phyloP scores from a whole-genome alignment of 2,797 vertebrate species.

The Babyrousa celebensis region DNA sequence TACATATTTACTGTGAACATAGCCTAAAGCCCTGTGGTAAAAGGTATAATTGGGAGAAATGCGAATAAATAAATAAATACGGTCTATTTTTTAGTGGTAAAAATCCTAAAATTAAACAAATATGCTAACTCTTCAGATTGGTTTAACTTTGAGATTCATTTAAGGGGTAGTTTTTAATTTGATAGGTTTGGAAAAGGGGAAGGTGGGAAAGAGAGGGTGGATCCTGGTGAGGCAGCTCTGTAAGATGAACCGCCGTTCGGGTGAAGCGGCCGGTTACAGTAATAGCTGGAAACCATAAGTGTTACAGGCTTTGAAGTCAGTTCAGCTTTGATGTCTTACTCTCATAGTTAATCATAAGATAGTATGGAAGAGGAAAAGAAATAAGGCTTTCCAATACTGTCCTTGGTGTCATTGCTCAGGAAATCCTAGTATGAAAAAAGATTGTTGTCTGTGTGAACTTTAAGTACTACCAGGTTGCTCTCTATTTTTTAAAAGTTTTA shows the following conservation, averaged over 20 bases:
- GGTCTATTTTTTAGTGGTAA: conserved; percentile 36
- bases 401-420: conserved; percentile 85
- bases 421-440: conserved; percentile 85
- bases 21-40: not conserved
- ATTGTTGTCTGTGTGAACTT: conserved; percentile 79
- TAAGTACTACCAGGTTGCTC: conserved; percentile 71
- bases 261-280: conserved; percentile 87
- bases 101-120: conserved; percentile 68
- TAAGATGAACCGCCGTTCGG: conserved; percentile 86
- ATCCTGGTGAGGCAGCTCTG: conserved; percentile 80
- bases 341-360: conserved; percentile 89
- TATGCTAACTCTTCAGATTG: not conserved
- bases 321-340: conserved; percentile 91
- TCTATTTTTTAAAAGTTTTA: conserved; percentile 78
- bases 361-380: conserved; percentile 87
- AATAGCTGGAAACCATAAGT: conserved; percentile 90
- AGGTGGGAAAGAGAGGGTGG: conserved; percentile 84
- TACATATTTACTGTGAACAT: conserved; percentile 33
- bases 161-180: conserved; percentile 84
- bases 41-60: conserved; percentile 44
- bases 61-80: conserved; percentile 26
- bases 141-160: conserved; percentile 68
- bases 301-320: conserved; percentile 92
- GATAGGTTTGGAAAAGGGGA: conserved; percentile 77
- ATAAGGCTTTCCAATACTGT: conserved; percentile 89